phyloP scores from a whole-genome alignment of 2,888 invertebrate genomes.

The Hipparchia sbordonii region DNA sequence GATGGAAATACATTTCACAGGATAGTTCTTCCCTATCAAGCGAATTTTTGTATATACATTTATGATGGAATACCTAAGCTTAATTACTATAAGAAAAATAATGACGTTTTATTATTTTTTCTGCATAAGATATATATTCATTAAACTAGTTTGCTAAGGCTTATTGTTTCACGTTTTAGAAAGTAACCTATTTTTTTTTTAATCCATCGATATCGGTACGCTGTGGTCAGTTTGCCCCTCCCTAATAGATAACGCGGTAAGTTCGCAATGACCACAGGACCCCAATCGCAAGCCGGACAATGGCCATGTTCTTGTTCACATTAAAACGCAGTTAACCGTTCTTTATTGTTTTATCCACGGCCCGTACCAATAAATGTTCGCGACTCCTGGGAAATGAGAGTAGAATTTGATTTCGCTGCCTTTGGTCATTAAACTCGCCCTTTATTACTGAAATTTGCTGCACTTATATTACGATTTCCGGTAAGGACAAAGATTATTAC shows the following conservation, averaged over 20 bases:
- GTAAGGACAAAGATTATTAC: constrained; percentile 16
- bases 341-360: constrained; percentile 81
- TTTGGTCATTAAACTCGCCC: constrained; percentile 66
- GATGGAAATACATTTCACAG: too few species aligned
- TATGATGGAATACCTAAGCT: too few species aligned
- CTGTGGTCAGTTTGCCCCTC: constrained; percentile 36
- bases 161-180: too few species aligned
- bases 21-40: too few species aligned
- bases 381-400: constrained; percentile 74
- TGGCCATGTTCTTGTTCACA: constrained; percentile 81
- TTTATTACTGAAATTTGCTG: constrained; percentile 70
- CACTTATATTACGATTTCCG: constrained; percentile 56
- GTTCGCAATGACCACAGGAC: constrained; percentile 71
- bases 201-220: constrained; percentile 49
- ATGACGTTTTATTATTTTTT: too few species aligned
- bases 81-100: too few species aligned
- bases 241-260: constrained; percentile 56
- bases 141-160: too few species aligned
- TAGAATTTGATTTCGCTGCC: constrained; percentile 60
- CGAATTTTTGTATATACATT: too few species aligned
- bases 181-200: too few species aligned
- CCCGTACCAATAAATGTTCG: constrained; percentile 74
- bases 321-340: constrained; percentile 81
- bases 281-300: constrained; percentile 70
- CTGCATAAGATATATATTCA: too few species aligned